Conservation (phyloP, 2,888 invertebrate genomes). For the Stenodema calcarata region DNA sequence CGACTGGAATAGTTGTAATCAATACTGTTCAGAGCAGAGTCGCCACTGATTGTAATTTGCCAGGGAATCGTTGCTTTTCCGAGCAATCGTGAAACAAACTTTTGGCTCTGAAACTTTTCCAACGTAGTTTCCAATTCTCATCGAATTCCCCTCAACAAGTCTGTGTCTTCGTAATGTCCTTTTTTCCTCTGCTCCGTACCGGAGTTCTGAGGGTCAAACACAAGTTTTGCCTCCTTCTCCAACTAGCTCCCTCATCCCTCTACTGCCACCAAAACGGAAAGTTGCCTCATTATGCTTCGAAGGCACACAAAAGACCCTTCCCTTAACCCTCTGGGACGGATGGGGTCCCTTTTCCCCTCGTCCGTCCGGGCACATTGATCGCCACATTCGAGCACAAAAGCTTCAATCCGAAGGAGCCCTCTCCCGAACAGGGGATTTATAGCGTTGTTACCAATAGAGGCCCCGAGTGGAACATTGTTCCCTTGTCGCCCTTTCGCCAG, state of each 20-base stretch:
- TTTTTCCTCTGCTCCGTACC: neutral
- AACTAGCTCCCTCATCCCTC: neutral
- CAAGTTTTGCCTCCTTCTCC: neutral
- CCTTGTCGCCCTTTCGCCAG: neutral
- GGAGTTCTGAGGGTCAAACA: slow-evolving; percentile 21
- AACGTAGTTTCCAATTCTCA: slow-evolving; percentile 6
- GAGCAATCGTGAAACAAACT: neutral
- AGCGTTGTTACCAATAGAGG: slow-evolving; percentile 1
- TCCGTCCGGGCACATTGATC: slow-evolving; percentile 8
- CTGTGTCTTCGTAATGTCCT: neutral
- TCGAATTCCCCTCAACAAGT: neutral
- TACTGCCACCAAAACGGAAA: neutral
- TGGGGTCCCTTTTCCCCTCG: too few relatives aligned
- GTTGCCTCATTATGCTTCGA: slow-evolving; percentile 29
- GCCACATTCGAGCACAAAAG: slow-evolving; percentile 23
- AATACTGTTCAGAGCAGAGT: neutral
- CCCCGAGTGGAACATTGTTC: neutral
- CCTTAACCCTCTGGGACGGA: neutral
- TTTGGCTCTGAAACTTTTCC: neutral
- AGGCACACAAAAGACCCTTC: neutral
- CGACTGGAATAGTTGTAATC: neutral
- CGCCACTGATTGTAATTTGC: neutral
- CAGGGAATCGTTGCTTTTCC: neutral
- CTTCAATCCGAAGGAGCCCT: slow-evolving; percentile 11
- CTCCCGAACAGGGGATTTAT: neutral